These are phyloP conservation scores for Haliclona indistincta DNA, from an alignment of 37 sponge, comb jelly and placozoan genomes.

Conservation along the genomic window DNA sequence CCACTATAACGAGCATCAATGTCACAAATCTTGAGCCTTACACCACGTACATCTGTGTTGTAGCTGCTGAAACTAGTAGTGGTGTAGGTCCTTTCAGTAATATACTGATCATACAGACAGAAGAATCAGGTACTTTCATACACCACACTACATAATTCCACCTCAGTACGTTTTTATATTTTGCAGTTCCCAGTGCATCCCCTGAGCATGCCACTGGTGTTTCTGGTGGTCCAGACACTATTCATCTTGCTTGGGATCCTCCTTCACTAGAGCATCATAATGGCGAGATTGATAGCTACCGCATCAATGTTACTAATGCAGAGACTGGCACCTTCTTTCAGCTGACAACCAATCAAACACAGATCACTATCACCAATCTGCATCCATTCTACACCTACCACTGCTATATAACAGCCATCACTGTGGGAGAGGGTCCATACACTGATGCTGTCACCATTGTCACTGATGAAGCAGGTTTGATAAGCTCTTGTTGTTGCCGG, in stretches of 20 bases:
- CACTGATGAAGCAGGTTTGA: constrained; percentile 2
- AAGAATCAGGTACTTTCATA: constrained; percentile 52
- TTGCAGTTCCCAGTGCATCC: constrained; percentile 10
- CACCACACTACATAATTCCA: background rate
- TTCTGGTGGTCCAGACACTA: constrained; percentile 1
- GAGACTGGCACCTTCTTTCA: background rate
- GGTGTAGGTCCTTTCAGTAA: constrained; percentile 29
- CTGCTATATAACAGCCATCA: constrained; percentile 5
- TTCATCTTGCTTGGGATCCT: constrained; percentile 22
- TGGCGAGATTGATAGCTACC: constrained; percentile 4
- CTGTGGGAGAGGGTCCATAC: constrained; percentile 13
- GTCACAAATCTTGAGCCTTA: background rate
- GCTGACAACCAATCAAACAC: background rate
- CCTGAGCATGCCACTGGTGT: background rate
- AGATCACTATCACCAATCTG: background rate
- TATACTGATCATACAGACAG: constrained; percentile 15
- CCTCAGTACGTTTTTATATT: background rate
- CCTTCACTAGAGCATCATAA: background rate
- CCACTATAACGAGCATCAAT: background rate
- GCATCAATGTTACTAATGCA: background rate
- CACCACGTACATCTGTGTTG: background rate
- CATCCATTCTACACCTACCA: constrained; percentile 12
- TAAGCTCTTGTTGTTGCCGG: background rate
- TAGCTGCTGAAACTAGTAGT: background rate
- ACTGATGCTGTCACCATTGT: background rate